Evolutionary conservation across 2,888 invertebrate genomes (phyloP).

Genomic region (Cryptocephalus primarius): DNA sequence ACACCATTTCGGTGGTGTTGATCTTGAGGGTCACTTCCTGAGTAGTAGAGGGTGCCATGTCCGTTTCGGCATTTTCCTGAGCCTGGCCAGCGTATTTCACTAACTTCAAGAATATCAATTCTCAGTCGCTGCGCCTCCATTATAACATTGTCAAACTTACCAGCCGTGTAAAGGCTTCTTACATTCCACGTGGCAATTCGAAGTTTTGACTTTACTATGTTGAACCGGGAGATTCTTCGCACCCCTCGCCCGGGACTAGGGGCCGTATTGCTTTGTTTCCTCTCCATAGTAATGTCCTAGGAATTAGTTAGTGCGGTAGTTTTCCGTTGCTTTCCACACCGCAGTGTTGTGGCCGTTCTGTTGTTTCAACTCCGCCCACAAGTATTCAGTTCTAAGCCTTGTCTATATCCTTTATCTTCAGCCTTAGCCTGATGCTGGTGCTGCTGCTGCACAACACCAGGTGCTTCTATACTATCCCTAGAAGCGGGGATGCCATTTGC

Average conservation of each 20-base stretch:
- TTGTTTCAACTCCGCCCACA: too few species aligned
- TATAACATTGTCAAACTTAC: background rate
- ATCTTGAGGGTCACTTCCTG: background rate
- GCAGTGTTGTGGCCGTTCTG: too few species aligned
- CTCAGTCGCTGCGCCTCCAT: background rate
- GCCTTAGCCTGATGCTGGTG: background rate
- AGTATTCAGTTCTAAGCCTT: too few species aligned
- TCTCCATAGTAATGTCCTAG: background rate
- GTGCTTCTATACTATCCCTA: constrained; percentile 18
- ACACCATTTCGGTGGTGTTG: background rate
- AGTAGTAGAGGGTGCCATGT: background rate
- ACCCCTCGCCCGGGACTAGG: constrained; percentile 1
- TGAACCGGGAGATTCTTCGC: background rate
- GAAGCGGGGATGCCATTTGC: constrained; percentile 16
- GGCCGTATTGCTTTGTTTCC: background rate
- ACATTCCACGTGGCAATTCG: background rate
- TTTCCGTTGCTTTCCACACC: background rate
- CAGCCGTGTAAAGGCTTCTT: background rate
- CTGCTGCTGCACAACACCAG: background rate
- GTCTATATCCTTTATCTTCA: background rate
- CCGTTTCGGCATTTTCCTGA: background rate
- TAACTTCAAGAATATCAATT: too few species aligned
- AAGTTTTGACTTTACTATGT: background rate
- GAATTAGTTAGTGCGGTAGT: constrained; percentile 1
- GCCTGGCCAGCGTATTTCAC: background rate